Percentiles rank a stretch among this genome's conserved stretches.
These are phyloP conservation scores for Drosophila mojavensis DNA, from an alignment of 1,140 invertebrate species.

Conservation along the genomic window DNA sequence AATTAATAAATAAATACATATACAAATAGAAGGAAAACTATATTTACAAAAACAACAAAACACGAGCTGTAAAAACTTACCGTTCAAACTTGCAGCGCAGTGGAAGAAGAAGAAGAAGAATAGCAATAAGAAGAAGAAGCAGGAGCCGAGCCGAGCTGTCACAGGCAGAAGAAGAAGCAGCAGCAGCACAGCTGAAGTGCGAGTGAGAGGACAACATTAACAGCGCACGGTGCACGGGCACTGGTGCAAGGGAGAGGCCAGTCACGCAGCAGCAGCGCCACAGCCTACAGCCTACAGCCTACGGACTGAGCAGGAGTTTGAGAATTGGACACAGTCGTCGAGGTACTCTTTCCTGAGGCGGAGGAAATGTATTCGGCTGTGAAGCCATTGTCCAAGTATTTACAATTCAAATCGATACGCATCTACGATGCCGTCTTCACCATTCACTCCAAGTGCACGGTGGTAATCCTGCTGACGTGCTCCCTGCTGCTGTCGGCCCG, in stretches of 20 bases:
- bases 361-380: slow-evolving; percentile 79
- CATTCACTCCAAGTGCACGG: slow-evolving; percentile 89
- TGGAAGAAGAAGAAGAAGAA: background rate
- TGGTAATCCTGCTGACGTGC: slow-evolving; percentile 87
- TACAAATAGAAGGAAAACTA: background rate
- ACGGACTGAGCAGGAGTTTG: background rate
- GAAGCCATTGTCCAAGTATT: slow-evolving; percentile 83
- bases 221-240: background rate
- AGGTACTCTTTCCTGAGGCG: slow-evolving; percentile 69
- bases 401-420: slow-evolving; percentile 87
- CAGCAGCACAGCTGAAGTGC: background rate
- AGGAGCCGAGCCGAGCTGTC: background rate
- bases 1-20: too few relatives aligned
- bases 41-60: background rate
- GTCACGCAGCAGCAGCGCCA: background rate
- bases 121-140: background rate
- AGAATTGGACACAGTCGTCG: slow-evolving; percentile 67
- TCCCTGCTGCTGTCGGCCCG: slow-evolving; percentile 88
- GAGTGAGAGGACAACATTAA: background rate
- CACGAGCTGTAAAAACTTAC: background rate
- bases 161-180: background rate
- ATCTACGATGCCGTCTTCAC: slow-evolving; percentile 89
- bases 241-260: background rate
- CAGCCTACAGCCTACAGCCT: too few relatives aligned
- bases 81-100: background rate